Conservation (phyloP, 1,140 invertebrate genomes). For the Brachionus calyciflorus region DNA sequence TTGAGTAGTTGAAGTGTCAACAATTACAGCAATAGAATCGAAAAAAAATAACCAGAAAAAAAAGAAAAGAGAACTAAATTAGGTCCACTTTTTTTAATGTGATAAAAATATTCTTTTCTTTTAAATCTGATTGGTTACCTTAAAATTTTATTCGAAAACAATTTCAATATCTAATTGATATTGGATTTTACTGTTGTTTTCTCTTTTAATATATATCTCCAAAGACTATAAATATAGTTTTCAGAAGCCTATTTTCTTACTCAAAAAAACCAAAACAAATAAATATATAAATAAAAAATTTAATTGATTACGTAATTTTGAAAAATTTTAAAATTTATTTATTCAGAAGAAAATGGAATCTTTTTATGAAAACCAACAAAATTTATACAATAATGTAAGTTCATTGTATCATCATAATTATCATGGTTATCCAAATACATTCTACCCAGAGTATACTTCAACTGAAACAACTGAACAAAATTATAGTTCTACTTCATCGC, state of each 20-base stretch:
- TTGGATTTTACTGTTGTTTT: slow-evolving; percentile 30
- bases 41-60: too few relatives aligned
- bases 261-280: background rate
- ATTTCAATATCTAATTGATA: slow-evolving; percentile 20
- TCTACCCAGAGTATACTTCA: background rate
- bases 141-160: background rate
- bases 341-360: slow-evolving; percentile 41
- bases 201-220: background rate
- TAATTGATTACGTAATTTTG: slow-evolving; percentile 38
- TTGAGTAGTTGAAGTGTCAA: slow-evolving; percentile 38
- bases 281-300: background rate
- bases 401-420: slow-evolving; percentile 6
- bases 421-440: background rate
- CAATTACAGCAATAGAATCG: too few relatives aligned
- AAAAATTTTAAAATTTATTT: too few relatives aligned
- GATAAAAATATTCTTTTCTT: background rate
- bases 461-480: background rate
- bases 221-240: slow-evolving; percentile 41
- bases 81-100: slow-evolving; percentile 28
- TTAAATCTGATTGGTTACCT: slow-evolving; percentile 3
- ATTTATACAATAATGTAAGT: background rate
- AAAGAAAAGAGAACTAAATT: slow-evolving; percentile 28
- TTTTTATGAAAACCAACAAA: slow-evolving; percentile 20
- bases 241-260: slow-evolving; percentile 23
- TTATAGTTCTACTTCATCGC: slow-evolving; percentile 1